Evolutionary conservation across 2,888 invertebrate genomes (phyloP), one percentile per base, ranked within the genome.

Genomic region (Actias luna): DNA sequence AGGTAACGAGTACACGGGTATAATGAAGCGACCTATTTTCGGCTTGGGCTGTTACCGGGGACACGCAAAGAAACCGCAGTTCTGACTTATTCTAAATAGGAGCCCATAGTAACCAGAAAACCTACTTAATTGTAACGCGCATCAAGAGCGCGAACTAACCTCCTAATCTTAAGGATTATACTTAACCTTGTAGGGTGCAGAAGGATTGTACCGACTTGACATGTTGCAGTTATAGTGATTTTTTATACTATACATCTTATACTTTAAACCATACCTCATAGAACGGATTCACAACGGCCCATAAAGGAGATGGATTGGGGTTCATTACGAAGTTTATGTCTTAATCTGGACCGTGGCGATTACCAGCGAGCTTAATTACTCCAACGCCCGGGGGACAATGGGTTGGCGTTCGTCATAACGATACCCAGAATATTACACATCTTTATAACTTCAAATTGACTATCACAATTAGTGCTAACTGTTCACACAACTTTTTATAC

Each of bases 281-380:
- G 72, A 75, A 72, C 74, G 69, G 72, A 75, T 76, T 76, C 76
- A 77, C 75, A 76, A 71, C 78, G 77, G 66, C 76, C 67, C 83
- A 87, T 88, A 89, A 89, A 84, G 80, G 84, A 89, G 91, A 91
- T 86, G 80, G 82, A 91, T 91, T 80, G 87, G 73, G 69, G 74
- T 67, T 82, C 87, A 90, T 91, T 90, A 91, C 79, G 77, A 74
- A n/a, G 77, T 78, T 82, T 82, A 84, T 84, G 80, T 86, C 89
- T 91, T 89, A 90, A 91, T 91, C 87, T 82, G 76, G 71, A 70
- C 74, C 75, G 72, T 68, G 80, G 80, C 84, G 87, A 90, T 90
- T 89, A 89, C 84, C 78, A 77, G 68, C 71, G 72, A 79, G 83
- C 84, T 87, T 90, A 90, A 91, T 91, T 90, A 88, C 83, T 79